These are phyloP conservation scores for Hapalemur alaotrensis DNA, from an alignment of 2,797 vertebrate species.

Conservation along the genomic window DNA sequence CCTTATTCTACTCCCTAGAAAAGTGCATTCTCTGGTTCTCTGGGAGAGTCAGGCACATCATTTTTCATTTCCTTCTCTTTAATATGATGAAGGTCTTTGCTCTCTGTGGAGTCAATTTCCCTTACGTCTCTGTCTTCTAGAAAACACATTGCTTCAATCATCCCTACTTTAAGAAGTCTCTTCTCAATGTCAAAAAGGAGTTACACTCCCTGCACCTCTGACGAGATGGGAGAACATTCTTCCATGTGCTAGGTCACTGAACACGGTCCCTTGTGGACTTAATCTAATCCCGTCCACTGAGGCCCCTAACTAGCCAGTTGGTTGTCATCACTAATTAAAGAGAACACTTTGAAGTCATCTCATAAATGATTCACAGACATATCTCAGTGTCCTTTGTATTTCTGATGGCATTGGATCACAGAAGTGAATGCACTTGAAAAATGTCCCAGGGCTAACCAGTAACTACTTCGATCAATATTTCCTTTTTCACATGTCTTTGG, in stretches of 20 bases:
- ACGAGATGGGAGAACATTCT: not conserved
- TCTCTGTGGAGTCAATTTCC: constrained; percentile 20
- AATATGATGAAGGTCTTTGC: not conserved
- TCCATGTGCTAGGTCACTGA: not conserved
- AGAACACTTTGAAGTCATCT: constrained; percentile 18
- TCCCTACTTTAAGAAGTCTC: not conserved
- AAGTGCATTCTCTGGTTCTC: not conserved
- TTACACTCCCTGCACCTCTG: not conserved
- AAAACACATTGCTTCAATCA: constrained; percentile 38
- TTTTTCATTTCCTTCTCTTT: constrained; percentile 17
- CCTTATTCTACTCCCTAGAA: not conserved
- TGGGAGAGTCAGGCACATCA: not conserved
- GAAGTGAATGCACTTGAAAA: constrained; percentile 34
- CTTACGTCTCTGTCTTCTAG: not conserved
- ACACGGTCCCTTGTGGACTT: not conserved
- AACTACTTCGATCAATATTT: not conserved
- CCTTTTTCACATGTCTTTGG: not conserved
- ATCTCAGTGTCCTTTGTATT: constrained; percentile 1
- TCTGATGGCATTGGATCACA: not conserved
- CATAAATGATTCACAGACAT: constrained; percentile 47
- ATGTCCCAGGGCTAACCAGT: not conserved
- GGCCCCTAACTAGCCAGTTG: not conserved
- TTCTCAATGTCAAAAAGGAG: constrained; percentile 35
- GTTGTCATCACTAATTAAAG: constrained; percentile 59
- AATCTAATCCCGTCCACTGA: constrained; percentile 3